Evolutionary conservation across 2,888 invertebrate species (phyloP), one percentile per base, ranked within the genome.

Genomic region (Xanthorhoe designata): DNA sequence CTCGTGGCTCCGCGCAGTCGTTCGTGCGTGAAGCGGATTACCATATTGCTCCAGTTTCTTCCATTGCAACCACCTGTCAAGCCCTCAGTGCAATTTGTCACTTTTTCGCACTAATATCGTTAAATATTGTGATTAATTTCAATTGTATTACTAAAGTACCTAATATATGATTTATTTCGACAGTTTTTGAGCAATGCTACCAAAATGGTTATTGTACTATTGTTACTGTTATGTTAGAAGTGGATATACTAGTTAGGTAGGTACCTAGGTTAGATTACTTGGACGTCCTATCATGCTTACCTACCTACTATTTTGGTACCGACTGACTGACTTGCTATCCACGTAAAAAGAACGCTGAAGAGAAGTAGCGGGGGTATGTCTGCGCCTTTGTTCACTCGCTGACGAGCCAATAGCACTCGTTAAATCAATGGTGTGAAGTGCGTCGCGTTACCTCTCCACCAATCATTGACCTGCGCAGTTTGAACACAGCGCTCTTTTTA

Each of bases 11-110:
- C 8, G 52, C 13, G 47, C 61, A 32, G 17, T 32, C 69, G 52
- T 58, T 71, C 56, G 51, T 63, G 61, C 69, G 69, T 57, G 60
- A 49, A 32, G 38, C 73, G 70, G 74, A 85, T 86, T 86, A 80
- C 80, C 82, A 82, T 83, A 83, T 79, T 77, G 83, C 56, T 77
- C 83, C 75, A 81, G 77, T 83, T 84, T 60, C 52, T 58, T 49
- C 62, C 75, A 70, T 75, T 75, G 77, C 72, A 77, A 71, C 70
- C 17, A 47, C 69, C 54, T 63, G 70, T 65, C 51, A 24, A 50
- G 15, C 47, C 7, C 7, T 47, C 61, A 53, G 52, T 9, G 51
- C 56, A 58, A 66, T 66, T 49, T 66, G 63, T 68, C 71, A 66
- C 57, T 65, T 67, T 64, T 68, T 63, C 61, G 38, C 45, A 59